Base-by-base conservation (phyloP, 2,113 vertebrate species). In the Carettochelys insculpta region DNA sequence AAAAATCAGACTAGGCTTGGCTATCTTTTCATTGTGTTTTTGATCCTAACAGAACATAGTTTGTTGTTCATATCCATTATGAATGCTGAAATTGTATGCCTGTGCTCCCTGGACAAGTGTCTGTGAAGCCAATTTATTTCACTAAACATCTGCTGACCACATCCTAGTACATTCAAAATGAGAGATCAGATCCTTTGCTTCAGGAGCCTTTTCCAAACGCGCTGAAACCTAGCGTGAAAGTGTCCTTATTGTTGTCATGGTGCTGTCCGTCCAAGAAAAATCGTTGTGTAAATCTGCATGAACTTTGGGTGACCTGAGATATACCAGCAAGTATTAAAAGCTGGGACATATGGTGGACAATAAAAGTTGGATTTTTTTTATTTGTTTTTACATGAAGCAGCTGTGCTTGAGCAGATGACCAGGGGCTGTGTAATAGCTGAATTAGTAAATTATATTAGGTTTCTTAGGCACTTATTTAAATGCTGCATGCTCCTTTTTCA, bases 291-390 rank as follows among this genome's bases (percentile, higher is more conserved):
- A 96, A 97, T 96, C 90, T 93, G 82, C 73, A 83, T 97, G 97
- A 98, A 98, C 96, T 97, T 95, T 87, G 68, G 31, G 89, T 98
- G 98, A 98, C 97, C 98, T 95, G 84, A 96, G 96, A 93, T 95
- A 92, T 80, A 87, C 92, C 91, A 97, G 93, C 88, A 95, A 84
- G 51, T 90, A 94, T 94, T 97, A 93, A 82, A 96, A 96, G 88
- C 95, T 82, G 93, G 92, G 97, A 97, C 97, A 98, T 97, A 97
- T 98, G 98, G 97, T 96, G 95, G 96, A 96, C 95, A 96, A 97
- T 98, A 97, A 98, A 97, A 91, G 94, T 95, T 89, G 85, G 95
- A 85, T 96, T 94, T 94, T 81, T 56, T 78, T 84, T 61, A 92
- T 96, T 97, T 97, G 90, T 97, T 97, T 96, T 97, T 87, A 92